Percentiles rank a stretch among this genome's conserved stretches.
Evolutionary conservation across 2,797 vertebrate genomes (phyloP).

Genomic region (Sylvia borin): DNA sequence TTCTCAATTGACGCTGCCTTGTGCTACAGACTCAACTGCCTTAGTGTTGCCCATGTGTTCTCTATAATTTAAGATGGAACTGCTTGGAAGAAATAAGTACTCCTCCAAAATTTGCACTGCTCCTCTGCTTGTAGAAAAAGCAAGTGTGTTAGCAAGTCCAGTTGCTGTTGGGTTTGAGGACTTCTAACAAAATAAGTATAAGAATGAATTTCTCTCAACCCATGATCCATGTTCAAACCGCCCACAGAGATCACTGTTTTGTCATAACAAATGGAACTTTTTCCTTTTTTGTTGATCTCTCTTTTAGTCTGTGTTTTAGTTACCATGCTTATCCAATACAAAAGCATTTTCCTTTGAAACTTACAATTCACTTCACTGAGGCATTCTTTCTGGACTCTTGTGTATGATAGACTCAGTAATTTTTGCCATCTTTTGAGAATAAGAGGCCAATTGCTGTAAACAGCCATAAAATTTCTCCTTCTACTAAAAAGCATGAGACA

Average conservation of each 20-base stretch:
- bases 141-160: not conserved
- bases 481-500: not conserved
- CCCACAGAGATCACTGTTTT: accelerated
- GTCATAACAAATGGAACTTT: not conserved
- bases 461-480: not conserved
- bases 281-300: not conserved
- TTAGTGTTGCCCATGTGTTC: not conserved
- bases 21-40: not conserved
- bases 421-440: not conserved
- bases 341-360: not conserved
- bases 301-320: not conserved
- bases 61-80: not conserved
- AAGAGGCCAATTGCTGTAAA: not conserved
- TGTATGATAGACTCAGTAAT: not conserved
- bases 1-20: not conserved
- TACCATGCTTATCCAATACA: not conserved
- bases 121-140: not conserved
- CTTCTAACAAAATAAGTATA: not conserved
- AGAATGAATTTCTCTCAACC: not conserved
- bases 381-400: not conserved
- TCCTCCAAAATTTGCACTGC: not conserved
- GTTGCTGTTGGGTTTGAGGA: not conserved
- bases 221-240: not conserved
- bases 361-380: not conserved
- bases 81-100: not conserved